phyloP scores from a whole-genome alignment of 2,888 invertebrate genomes.

The Galeopsomyia nigrocyanea region DNA sequence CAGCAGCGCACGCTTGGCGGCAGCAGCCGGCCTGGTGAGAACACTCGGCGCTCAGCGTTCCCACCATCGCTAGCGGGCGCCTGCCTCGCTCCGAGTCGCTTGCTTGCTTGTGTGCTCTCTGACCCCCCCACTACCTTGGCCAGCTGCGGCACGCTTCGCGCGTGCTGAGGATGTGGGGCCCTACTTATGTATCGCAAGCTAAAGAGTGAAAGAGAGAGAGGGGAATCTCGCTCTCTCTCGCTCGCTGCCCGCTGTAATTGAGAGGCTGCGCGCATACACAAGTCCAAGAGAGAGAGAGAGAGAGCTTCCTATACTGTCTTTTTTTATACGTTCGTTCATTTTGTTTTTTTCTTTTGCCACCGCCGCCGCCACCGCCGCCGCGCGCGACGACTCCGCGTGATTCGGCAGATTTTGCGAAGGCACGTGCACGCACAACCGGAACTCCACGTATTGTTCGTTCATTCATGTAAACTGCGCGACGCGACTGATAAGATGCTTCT shows the following conservation, averaged over 20 bases:
- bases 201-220: too few relatives aligned
- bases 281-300: too few relatives aligned
- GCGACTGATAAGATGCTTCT: neutral
- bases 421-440: too few relatives aligned
- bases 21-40: slow-evolving; percentile 63
- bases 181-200: slow-evolving; percentile 14
- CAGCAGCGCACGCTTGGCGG: slow-evolving; percentile 48
- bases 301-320: too few relatives aligned
- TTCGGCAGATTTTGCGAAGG: too few relatives aligned
- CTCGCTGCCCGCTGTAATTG: neutral
- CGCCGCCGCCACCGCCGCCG: too few relatives aligned
- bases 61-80: slow-evolving; percentile 63
- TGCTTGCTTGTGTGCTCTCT: slow-evolving; percentile 15
- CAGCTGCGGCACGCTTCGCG: slow-evolving; percentile 3
- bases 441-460: too few relatives aligned
- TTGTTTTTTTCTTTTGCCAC: too few relatives aligned
- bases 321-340: too few relatives aligned
- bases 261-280: too few relatives aligned
- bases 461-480: neutral
- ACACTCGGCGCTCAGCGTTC: slow-evolving; percentile 67
- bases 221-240: neutral
- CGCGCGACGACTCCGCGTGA: too few relatives aligned
- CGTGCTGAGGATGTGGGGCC: slow-evolving; percentile 22
- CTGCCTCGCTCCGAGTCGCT: slow-evolving; percentile 13
- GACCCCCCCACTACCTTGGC: slow-evolving; percentile 3